Base-by-base conservation (phyloP, 2,797 vertebrate genomes). In the Macropodus opercularis region DNA sequence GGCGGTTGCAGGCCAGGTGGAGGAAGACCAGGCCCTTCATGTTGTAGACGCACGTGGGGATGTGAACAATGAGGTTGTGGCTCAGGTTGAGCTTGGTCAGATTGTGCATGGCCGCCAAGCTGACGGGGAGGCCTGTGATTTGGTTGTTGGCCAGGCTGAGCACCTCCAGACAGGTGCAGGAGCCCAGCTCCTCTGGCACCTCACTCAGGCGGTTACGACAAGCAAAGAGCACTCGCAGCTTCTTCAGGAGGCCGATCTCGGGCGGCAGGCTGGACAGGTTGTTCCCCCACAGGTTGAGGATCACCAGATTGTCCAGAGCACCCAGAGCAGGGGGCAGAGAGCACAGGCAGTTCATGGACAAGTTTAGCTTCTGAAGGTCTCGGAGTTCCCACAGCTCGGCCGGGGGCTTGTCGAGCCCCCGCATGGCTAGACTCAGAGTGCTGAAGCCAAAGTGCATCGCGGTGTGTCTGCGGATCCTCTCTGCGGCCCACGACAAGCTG, bases 41-140 rank as follows among this genome's bases (percentile, higher is more conserved):
- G 0, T 90, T 84, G 0, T 96, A 98, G 66, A 98, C 87, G 1
- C 96, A 98, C 50, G 93, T 69, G 0, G 96, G 96, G 80, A 98
- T 95, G 81, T 96, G 94, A 1, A 68, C 78, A 0, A 99, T 94
- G 35, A 34, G 76, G 66, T 99, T 99, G 89, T 96, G 93, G 84
- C 96, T 97, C 9, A 98, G 92, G 81, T 98, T 99, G 72, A 99
- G 90, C 69, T 98, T 98, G 80, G 87, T 91, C 50, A 98, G 81
- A 5, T 64, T 92, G 8, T 79, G 84, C 77, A 98, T 87, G 58
- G 93, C 83, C 0, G 86, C 90, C 60, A 96, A 77, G 80, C 90
- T 92, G 59, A 85, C 77, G 0, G 97, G 96, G 4, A 99, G 91
- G 24, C 91, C 89, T 0, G 92, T 91, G 61, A 98, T 91, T 73